Evolutionary conservation across 1,140 invertebrate species (phyloP).

Genomic region (Trichomalopsis sarcophagae): DNA sequence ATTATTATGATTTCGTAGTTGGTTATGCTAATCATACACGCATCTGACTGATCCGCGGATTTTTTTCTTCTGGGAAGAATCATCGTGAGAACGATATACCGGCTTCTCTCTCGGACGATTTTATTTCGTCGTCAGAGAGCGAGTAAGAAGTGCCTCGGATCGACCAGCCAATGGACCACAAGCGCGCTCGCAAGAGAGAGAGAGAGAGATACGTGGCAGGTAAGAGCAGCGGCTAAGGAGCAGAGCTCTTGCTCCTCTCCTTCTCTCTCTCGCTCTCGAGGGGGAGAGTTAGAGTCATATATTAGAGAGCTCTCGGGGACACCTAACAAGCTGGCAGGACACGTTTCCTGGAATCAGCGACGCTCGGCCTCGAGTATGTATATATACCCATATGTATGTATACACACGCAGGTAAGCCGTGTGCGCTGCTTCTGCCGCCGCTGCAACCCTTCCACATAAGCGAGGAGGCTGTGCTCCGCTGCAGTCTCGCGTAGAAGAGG

Average conservation of each 20-base stretch:
- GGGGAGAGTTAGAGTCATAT: conserved; percentile 64
- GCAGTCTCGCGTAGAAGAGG: background rate
- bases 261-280: conserved; percentile 25
- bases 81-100: conserved; percentile 52
- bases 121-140: conserved; percentile 44
- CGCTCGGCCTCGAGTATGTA: conserved; percentile 22
- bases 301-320: conserved; percentile 70
- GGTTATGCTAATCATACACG: conserved; percentile 43
- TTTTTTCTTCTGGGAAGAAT: conserved; percentile 41
- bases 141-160: conserved; percentile 26
- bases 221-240: conserved; percentile 13
- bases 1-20: background rate
- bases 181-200: background rate
- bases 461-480: background rate
- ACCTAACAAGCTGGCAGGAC: conserved; percentile 72
- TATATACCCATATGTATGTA: background rate
- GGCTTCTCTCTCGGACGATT: conserved; percentile 37
- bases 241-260: conserved; percentile 29
- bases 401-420: background rate
- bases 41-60: conserved; percentile 24
- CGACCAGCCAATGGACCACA: background rate
- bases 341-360: conserved; percentile 70
- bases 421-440: too few species aligned
- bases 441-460: background rate
- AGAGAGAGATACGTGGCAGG: conserved; percentile 3